Conservation (phyloP, 2,113 vertebrate species). For the Carassius gibelio region DNA sequence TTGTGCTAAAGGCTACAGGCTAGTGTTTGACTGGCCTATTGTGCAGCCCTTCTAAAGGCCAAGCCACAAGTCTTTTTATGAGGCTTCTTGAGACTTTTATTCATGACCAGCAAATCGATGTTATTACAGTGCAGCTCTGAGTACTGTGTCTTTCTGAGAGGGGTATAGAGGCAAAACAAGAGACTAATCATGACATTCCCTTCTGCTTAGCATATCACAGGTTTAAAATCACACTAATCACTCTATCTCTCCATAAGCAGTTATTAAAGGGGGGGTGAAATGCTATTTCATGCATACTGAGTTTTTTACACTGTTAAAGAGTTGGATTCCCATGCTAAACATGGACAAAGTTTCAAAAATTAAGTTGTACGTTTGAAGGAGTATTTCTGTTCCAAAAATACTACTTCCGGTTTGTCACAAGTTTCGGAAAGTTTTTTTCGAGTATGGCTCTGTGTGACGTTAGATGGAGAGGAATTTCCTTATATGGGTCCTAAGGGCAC, state of each 20-base stretch:
- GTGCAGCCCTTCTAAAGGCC: constrained; percentile 60
- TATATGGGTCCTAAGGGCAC: too few relatives aligned
- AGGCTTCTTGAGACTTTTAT: constrained; percentile 54
- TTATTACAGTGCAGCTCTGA: constrained; percentile 58
- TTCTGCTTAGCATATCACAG: constrained; percentile 44
- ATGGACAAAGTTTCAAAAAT: too few relatives aligned
- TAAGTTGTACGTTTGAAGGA: too few relatives aligned
- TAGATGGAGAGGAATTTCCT: too few relatives aligned
- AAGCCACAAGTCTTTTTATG: constrained; percentile 53
- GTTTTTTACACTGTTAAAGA: too few relatives aligned
- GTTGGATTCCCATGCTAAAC: too few relatives aligned
- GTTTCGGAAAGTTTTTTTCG: too few relatives aligned
- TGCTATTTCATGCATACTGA: too few relatives aligned
- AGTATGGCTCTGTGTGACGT: too few relatives aligned
- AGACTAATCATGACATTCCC: constrained; percentile 61
- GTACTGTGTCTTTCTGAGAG: constrained; percentile 55
- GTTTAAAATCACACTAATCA: constrained; percentile 42
- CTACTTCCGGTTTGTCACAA: too few relatives aligned
- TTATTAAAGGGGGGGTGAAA: neutral
- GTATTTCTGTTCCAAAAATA: too few relatives aligned
- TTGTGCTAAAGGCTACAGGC: constrained; percentile 51
- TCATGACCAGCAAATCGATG: constrained; percentile 58
- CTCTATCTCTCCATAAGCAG: constrained; percentile 49
- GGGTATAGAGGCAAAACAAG: constrained; percentile 62
- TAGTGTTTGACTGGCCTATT: constrained; percentile 59